Conservation (phyloP, 2,888 invertebrate species). For the Blomia tropicalis region DNA sequence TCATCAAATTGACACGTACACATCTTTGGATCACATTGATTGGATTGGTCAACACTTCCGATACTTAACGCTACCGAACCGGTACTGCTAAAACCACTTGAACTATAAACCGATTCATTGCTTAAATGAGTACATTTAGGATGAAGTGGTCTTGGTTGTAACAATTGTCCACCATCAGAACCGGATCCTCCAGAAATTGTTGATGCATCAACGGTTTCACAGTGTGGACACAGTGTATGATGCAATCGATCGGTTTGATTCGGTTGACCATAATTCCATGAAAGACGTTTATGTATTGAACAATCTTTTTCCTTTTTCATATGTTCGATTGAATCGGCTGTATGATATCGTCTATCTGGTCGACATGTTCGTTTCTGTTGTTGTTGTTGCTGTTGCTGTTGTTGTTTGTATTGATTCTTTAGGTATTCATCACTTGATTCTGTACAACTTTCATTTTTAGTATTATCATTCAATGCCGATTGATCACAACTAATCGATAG, state of each 20-base stretch:
- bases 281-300: conserved; percentile 46
- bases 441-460: neutral
- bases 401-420: neutral
- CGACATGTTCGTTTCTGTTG: conserved; percentile 26
- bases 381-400: neutral
- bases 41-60: conserved; percentile 23
- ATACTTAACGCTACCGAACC: conserved; percentile 35
- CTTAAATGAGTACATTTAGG: conserved; percentile 34
- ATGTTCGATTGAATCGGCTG: conserved; percentile 50
- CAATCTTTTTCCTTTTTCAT: conserved; percentile 40
- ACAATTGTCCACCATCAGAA: conserved; percentile 4
- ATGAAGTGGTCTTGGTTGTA: neutral
- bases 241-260: no score
- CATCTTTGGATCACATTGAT: neutral
- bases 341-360: conserved; percentile 43
- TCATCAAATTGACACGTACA: conserved; percentile 11
- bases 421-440: neutral
- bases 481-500: neutral
- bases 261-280: conserved; percentile 44
- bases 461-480: neutral
- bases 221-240: conserved; percentile 23
- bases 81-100: conserved; percentile 39
- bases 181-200: conserved; percentile 15
- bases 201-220: neutral
- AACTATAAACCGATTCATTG: conserved; percentile 37